Percentiles rank a stretch among this genome's conserved stretches.
phyloP scores from a whole-genome alignment of 2,888 invertebrate species.

The Lissocephala sabroskyi region DNA sequence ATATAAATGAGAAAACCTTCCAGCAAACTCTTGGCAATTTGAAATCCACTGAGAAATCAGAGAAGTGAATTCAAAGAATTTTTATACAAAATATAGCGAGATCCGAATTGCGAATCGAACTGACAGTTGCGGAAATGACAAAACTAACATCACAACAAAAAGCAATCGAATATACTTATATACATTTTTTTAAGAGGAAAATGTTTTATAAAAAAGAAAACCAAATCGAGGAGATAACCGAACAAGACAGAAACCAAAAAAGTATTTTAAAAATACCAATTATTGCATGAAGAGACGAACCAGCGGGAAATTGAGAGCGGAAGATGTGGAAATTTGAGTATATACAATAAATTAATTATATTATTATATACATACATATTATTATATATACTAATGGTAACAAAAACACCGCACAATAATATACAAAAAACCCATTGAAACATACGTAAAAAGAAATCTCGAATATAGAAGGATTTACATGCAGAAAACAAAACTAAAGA shows the following conservation, averaged over 20 bases:
- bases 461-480: not conserved
- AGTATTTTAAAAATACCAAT: conserved; percentile 63
- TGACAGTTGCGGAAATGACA: conserved; percentile 10
- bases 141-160: conserved; percentile 46
- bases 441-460: conserved; percentile 16
- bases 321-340: conserved; percentile 55
- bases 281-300: no score
- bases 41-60: conserved; percentile 10
- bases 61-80: conserved; percentile 30
- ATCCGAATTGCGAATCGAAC: not conserved
- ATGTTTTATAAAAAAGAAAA: conserved; percentile 46
- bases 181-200: conserved; percentile 48
- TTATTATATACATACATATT: conserved; percentile 26
- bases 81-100: conserved; percentile 2
- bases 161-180: conserved; percentile 50
- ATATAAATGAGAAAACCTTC: conserved; percentile 35
- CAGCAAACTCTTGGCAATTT: conserved; percentile 36
- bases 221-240: no score
- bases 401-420: conserved; percentile 69
- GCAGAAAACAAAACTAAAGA: conserved; percentile 29
- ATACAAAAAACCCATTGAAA: conserved; percentile 43
- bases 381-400: conserved; percentile 48
- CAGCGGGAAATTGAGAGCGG: no score
- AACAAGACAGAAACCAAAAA: conserved; percentile 43
- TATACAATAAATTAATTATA: conserved; percentile 49